These are phyloP conservation scores for Notodromas monacha DNA, from an alignment of 2,888 invertebrate species.

Conservation along the genomic window DNA sequence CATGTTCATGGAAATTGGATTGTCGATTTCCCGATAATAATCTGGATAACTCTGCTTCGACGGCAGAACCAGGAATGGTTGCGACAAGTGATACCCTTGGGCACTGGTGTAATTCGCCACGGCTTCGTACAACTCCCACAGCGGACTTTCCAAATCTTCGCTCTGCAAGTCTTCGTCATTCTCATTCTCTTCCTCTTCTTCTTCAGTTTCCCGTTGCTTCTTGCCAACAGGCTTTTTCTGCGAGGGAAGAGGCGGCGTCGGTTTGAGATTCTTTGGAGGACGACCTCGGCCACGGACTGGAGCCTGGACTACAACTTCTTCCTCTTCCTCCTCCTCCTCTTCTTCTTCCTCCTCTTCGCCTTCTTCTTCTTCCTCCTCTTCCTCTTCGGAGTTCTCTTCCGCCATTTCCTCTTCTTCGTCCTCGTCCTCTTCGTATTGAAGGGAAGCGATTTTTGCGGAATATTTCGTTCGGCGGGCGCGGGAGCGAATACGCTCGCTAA, in stretches of 20 bases:
- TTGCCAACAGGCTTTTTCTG: too few relatives aligned
- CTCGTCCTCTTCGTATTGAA: constrained; percentile 24
- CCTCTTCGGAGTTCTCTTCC: constrained; percentile 25
- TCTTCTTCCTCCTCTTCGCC: constrained; percentile 11
- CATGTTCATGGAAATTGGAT: constrained; percentile 71
- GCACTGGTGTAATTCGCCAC: constrained; percentile 20
- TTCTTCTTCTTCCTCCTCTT: constrained; percentile 28
- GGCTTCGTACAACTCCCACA: constrained; percentile 63
- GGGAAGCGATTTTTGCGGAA: constrained; percentile 24
- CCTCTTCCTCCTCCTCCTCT: too few relatives aligned
- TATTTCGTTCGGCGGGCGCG: constrained; percentile 1
- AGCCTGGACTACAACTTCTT: not conserved
- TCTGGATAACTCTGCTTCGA: constrained; percentile 70
- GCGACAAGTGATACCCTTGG: constrained; percentile 42
- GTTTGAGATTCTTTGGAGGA: too few relatives aligned
- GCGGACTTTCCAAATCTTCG: constrained; percentile 30
- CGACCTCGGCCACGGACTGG: constrained; percentile 1
- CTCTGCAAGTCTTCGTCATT: constrained; percentile 20
- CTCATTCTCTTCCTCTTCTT: constrained; percentile 15
- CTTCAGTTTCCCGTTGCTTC: too few relatives aligned
- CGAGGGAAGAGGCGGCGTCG: too few relatives aligned
- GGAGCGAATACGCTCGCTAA: constrained; percentile 31
- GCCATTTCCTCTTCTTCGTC: constrained; percentile 12
- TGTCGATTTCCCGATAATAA: constrained; percentile 84
- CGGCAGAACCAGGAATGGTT: constrained; percentile 74